phyloP scores from a whole-genome alignment of 1,140 invertebrate genomes.

The Dinoponera quadriceps region DNA sequence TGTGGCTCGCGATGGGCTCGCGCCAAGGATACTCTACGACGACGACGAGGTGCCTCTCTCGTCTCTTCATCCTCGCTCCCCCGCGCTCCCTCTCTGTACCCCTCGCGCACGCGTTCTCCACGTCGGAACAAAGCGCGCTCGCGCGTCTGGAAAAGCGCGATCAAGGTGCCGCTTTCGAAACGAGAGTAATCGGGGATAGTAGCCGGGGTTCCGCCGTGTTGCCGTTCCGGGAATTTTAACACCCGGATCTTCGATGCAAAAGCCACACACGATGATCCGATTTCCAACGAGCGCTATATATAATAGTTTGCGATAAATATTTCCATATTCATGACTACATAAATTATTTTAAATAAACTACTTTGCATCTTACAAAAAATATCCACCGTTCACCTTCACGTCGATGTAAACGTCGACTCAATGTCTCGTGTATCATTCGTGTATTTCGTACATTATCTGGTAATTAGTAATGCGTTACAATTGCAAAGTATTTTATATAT shows the following conservation, averaged over 20 bases:
- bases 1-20: slow-evolving; percentile 24
- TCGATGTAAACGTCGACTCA: too few relatives aligned
- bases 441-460: too few relatives aligned
- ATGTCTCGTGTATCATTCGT: too few relatives aligned
- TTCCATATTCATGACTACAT: too few relatives aligned
- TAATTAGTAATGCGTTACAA: too few relatives aligned
- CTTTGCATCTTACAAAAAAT: too few relatives aligned
- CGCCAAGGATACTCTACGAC: slow-evolving; percentile 40
- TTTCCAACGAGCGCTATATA: slow-evolving; percentile 2
- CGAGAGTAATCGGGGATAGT: slow-evolving; percentile 36
- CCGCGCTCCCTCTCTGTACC: slow-evolving; percentile 1
- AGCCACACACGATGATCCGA: not conserved
- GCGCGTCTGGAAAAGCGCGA: slow-evolving; percentile 27
- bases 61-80: not conserved
- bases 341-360: not conserved
- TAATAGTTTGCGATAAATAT: not conserved
- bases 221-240: slow-evolving; percentile 1
- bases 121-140: slow-evolving; percentile 30
- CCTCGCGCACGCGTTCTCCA: not conserved
- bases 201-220: not conserved
- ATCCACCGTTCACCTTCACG: too few relatives aligned
- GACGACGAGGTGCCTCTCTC: slow-evolving; percentile 37
- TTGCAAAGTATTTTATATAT: too few relatives aligned
- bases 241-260: not conserved
- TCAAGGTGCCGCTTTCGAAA: slow-evolving; percentile 35